Evolutionary conservation across 1,140 invertebrate genomes (phyloP), one percentile per base, ranked within the genome.

Genomic region (Drosophila cardini): DNA sequence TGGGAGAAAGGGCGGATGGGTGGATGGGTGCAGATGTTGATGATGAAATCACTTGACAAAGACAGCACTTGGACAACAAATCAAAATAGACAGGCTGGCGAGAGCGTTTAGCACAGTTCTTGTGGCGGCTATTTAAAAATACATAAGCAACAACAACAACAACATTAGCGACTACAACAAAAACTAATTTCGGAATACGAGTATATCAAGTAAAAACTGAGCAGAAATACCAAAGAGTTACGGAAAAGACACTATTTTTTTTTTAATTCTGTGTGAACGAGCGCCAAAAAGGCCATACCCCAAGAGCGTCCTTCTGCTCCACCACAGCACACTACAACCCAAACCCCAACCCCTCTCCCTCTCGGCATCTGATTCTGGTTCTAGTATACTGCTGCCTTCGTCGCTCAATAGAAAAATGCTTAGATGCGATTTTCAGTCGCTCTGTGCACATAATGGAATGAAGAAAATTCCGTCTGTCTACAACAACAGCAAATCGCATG

Each of bases 381-480:
- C 55, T 72, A 64, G 63, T 60, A 72, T 68, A 68, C 63, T 53
- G 58, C 63, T 82, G 80, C 78, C 74, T 72, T 87, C 56, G 77
- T 84, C 74, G 83, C 84, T 90, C 79, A 90, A 89, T 89, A 89
- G 85, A 89, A 82, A 89, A 84, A 84, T 90, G 71, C 85, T 90
- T 89, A 90, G 80, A 89, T 89, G 84, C 85, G 74, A 87, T 87
- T 75, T 62, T 77, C 76, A 70, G 76, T 65, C 62, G 67, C 64
- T 26, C 21, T 76, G 84, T 74, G 77, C 76, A 85, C 80, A 91
- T 91, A 91, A 90, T 91, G 90, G 90, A 91, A 91, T 91, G 90
- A 91, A 91, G 85, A 91, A 91, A 91, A 91, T 91, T 91, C 90
- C 90, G 90, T 91, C 85, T 71, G 72, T 75, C 68, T 71, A 42